Evolutionary conservation across 2,888 invertebrate genomes (phyloP), one percentile per base, ranked within the genome.

Genomic region (Philhelius pedissequus): DNA sequence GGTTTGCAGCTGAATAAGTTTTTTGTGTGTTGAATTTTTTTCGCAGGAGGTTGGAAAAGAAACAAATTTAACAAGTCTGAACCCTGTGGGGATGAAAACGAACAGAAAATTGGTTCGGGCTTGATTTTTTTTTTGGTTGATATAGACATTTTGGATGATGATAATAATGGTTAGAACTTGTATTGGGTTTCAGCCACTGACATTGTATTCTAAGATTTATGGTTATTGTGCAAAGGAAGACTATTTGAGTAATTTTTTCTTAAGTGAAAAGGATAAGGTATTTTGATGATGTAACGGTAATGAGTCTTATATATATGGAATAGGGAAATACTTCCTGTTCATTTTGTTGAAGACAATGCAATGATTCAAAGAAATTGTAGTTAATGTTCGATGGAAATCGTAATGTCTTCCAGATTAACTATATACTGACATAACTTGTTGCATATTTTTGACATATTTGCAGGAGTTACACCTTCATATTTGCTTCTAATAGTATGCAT

Each of bases 71-170:
- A 45, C 54, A 64, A 71, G 45, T 4, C 20, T 30, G 40, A 64
- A 40, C 38, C 70, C 43, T 27, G 64, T 11, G 48, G 68, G 60
- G 68, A 74, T 74, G 68, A 74, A 74, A 60, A 52, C 22, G 74
- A 79, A 74, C 50, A 68, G 60, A 79, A 74, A 74, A 74, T 74
- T 74, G 79, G 60, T 74, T 68, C 11, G 68, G 68, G 52, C 52
- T 79, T 68, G 27, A 30, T 73, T 79, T 66, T 22, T 22, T 50
- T 27, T 56, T 3, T 7, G 8, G 25, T n/a, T 20, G 1, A 18
- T 32, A 5, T n/a, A n/a, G 13, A 48, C 48, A 30, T 60, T 35
- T 60, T 25, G 9, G 56, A 38, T 43, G 60, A 43, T 62, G 56
- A 38, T 27, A 30, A 43, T 64, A n/a, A 30, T 64, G 38, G 18